Evolutionary conservation across 2,797 vertebrate species (phyloP), one percentile per base, ranked within the genome.

Genomic region (Vespertilio murinus): DNA sequence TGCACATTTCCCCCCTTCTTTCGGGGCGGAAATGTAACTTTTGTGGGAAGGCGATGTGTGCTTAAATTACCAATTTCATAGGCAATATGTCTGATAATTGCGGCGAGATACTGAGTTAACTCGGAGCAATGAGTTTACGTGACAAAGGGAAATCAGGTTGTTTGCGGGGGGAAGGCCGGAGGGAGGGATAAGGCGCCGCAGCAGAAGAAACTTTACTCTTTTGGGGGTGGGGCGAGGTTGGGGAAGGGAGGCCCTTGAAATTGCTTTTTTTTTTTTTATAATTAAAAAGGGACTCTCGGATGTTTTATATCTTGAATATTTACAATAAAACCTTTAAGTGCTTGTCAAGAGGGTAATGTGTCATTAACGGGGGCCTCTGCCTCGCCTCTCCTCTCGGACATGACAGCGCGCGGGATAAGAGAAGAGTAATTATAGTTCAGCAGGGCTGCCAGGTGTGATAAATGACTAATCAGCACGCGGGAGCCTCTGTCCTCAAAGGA

Each of bases 371-470:
- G 98, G 98, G 98, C 98, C 98, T 98, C 98, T 98, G 98, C 97
- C 97, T 96, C 95, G 97, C 98, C 98, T 98, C 98, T 98, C 98
- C 99, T 98, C 98, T 98, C 86, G 98, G 99, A 99, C 99, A 99
- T 99, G 99, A 99, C 99, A 99, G 99, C 98, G 98, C 97, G 98
- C 98, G 98, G 99, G 99, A 99, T 99, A 99, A 99, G 99, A 99
- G 99, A 99, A 99, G 99, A 99, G 99, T 99, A 99, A 99, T 99
- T 99, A 99, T 99, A 99, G 99, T 99, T 99, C 99, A 99, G 99
- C 98, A 98, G 98, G 99, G 99, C 99, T 99, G 99, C 99, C 99
- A 99, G 99, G 99, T 99, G 99, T 99, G 99, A 99, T 99, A 99
- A 99, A 99, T 99, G 99, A 99, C 99, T 99, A 99, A 99, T 99